Percentiles rank a stretch among this genome's conserved stretches.
These are phyloP conservation scores for Nasonia giraulti DNA, from an alignment of 1,140 invertebrate genomes.

Conservation along the genomic window DNA sequence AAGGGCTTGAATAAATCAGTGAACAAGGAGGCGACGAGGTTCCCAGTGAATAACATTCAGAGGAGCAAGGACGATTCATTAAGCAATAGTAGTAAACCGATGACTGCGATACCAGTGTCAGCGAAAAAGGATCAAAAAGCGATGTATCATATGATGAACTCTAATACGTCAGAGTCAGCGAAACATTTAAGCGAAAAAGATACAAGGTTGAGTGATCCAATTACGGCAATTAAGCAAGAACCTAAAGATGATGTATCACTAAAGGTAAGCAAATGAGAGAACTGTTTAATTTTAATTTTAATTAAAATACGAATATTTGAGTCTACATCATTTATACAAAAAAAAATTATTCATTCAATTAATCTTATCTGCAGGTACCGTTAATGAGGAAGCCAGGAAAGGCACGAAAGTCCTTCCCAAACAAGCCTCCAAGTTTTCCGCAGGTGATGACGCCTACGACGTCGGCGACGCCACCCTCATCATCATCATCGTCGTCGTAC, in stretches of 20 bases:
- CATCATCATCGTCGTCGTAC: conserved; percentile 5
- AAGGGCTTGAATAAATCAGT: conserved; percentile 22
- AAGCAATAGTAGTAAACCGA: conserved; percentile 28
- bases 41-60: conserved; percentile 8
- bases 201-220: conserved; percentile 1
- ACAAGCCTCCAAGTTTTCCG: conserved; percentile 58
- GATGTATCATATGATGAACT: conserved; percentile 30
- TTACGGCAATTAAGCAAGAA: conserved; percentile 45
- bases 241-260: conserved; percentile 44
- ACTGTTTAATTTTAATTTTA: no score
- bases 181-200: conserved; percentile 41
- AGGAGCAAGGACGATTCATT: conserved; percentile 8
- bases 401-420: conserved; percentile 66
- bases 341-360: conserved; percentile 1
- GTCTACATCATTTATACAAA: no score
- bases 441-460: conserved; percentile 46
- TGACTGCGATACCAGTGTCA: conserved; percentile 45
- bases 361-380: conserved; percentile 22
- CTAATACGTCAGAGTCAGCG: conserved; percentile 34
- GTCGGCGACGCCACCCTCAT: background rate
- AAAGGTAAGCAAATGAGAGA: conserved; percentile 33
- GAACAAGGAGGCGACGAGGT: conserved; percentile 20
- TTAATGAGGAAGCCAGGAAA: conserved; percentile 60
- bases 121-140: conserved; percentile 49
- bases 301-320: background rate